Evolutionary conservation across 2,113 vertebrate species (phyloP), one percentile per base, ranked within the genome.

Genomic region (Spermophilus dauricus): DNA sequence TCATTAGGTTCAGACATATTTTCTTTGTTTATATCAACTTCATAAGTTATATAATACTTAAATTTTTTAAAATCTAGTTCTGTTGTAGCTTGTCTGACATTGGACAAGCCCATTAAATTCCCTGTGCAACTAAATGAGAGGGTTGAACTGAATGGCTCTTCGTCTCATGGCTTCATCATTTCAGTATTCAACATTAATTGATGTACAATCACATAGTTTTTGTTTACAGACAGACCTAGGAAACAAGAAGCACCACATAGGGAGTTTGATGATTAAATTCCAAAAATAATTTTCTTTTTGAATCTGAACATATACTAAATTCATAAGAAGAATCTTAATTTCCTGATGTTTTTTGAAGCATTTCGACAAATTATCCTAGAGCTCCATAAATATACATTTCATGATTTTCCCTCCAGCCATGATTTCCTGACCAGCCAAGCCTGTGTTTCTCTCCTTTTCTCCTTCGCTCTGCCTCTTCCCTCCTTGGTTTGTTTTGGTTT

Each of bases 251-350:
- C 26, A 42, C 30, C 2, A 4, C 37, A 32, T 9, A 65, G 56
- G 91, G 58, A 85, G 48, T 94, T 83, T 76, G 56, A 89, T 88
- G 45, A 92, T 58, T 53, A 61, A 90, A 97, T 94, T 76, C 26
- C 20, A 94, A 61, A 86, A 94, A 39, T 51, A 70, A 72, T 95
- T 70, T 58, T 58, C 56, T 58, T 58, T 34, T 9, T 18, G 72
- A 39, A 48, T 91, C 61, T 89, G 77, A 86, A 86, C 82, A 89
- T 18, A 89, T 8, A 94, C 39, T 53, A 42, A 5, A 3, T 37
- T 94, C 67, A 80, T 45, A 73, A 73, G 69, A 89, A 87, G 45
- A 84, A 86, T 88, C 65, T 51, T 69, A 48, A 63, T 91, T 94
- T 92, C 72, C 37, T 86, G 65, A 42, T 65, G 51, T 32, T 90